These are phyloP conservation scores for Channa argus DNA, from an alignment of 2,113 vertebrate genomes.

Conservation along the genomic window DNA sequence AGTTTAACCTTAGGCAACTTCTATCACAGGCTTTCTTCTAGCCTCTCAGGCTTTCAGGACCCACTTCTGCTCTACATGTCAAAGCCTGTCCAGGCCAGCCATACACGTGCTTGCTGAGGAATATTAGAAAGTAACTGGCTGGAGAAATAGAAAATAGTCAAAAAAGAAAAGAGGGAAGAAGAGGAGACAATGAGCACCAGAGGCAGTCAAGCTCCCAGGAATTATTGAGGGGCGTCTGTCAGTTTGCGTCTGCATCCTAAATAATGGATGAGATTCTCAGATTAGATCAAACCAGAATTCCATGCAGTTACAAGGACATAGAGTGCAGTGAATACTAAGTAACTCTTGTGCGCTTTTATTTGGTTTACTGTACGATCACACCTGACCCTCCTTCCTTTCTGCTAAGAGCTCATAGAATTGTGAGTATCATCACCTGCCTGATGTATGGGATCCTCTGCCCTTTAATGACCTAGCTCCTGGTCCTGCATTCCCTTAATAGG, in stretches of 20 bases:
- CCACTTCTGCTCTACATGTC: neutral
- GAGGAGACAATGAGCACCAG: constrained; percentile 22
- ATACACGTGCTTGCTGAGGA: constrained; percentile 8
- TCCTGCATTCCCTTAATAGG: constrained; percentile 38
- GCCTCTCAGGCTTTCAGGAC: constrained; percentile 7
- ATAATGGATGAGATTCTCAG: constrained; percentile 81
- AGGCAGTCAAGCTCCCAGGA: constrained; percentile 55
- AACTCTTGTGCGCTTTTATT: constrained; percentile 57
- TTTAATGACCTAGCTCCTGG: constrained; percentile 51
- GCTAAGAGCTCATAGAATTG: constrained; percentile 31
- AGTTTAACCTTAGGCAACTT: constrained; percentile 11
- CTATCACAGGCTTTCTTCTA: constrained; percentile 4
- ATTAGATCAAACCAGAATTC: constrained; percentile 76
- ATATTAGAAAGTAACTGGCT: constrained; percentile 15
- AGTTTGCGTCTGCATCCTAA: constrained; percentile 68
- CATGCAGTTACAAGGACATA: constrained; percentile 70
- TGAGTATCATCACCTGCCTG: constrained; percentile 52
- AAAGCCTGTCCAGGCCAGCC: constrained; percentile 29
- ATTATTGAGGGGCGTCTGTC: constrained; percentile 71
- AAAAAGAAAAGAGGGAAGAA: neutral
- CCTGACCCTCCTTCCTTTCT: constrained; percentile 12
- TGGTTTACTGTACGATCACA: constrained; percentile 58
- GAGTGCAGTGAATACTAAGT: constrained; percentile 74
- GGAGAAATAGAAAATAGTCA: constrained; percentile 8
- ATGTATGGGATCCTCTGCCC: constrained; percentile 45